Conservation (phyloP, 1,140 invertebrate genomes). For the Batillaria attramentaria region DNA sequence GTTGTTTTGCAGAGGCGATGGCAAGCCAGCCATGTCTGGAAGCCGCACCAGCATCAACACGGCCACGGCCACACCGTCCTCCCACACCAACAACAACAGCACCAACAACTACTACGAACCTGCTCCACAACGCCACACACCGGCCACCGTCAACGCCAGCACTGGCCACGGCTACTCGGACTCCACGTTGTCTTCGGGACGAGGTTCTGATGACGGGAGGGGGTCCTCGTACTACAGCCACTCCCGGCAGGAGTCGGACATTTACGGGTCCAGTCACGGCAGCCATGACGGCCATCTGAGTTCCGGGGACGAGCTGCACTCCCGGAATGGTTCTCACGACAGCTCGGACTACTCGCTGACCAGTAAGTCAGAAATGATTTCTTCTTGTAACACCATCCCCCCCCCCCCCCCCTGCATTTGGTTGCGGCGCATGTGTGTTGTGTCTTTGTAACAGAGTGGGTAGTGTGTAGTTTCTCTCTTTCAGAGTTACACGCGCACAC, state of each 20-base stretch:
- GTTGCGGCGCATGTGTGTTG: too few species aligned
- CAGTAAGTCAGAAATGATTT: constrained; percentile 54
- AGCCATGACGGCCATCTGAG: constrained; percentile 54
- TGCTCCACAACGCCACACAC: constrained; percentile 5
- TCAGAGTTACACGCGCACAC: background rate
- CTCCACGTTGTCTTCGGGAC: constrained; percentile 53
- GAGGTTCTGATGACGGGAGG: constrained; percentile 53
- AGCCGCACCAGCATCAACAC: constrained; percentile 35
- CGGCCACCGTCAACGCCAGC: background rate
- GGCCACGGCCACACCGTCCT: background rate
- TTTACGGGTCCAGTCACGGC: constrained; percentile 42
- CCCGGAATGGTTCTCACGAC: constrained; percentile 59
- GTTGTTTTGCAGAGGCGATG: constrained; percentile 36
- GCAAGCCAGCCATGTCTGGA: constrained; percentile 18
- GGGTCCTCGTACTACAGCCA: constrained; percentile 36
- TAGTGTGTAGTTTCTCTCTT: background rate
- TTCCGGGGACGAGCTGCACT: constrained; percentile 58
- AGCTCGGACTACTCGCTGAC: constrained; percentile 57
- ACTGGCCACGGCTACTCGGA: constrained; percentile 61
- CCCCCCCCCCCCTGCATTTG: too few species aligned
- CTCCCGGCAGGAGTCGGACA: constrained; percentile 42
- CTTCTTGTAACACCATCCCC: too few species aligned
- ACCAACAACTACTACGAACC: constrained; percentile 15
- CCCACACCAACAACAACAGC: constrained; percentile 13
- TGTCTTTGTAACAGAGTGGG: too few species aligned